Evolutionary conservation across 2,113 vertebrate species (phyloP).

Genomic region (Erpornis zantholeuca): DNA sequence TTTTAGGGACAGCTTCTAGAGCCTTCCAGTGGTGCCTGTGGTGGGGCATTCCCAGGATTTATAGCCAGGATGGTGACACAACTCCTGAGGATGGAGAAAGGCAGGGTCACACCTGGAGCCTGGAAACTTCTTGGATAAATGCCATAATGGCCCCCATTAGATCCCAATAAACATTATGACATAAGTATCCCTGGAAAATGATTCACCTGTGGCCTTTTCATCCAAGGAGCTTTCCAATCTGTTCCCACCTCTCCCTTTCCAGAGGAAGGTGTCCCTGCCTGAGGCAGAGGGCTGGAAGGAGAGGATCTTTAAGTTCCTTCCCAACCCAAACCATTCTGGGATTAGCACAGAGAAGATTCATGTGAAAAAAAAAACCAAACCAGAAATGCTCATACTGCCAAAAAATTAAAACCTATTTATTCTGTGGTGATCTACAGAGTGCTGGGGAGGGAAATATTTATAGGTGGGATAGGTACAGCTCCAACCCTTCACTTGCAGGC

Average conservation of each 20-base stretch:
- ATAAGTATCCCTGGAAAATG: not conserved
- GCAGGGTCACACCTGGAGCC: not conserved
- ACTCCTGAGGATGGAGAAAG: not conserved
- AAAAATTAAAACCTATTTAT: not conserved
- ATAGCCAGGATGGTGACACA: rapidly evolving
- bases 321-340: not conserved
- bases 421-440: not conserved
- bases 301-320: not conserved
- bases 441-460: not conserved
- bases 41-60: not conserved
- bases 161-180: too few relatives aligned
- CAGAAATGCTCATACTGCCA: not conserved
- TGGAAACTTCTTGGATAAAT: not conserved
- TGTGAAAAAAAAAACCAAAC: rapidly evolving
- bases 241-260: not conserved
- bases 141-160: too few relatives aligned
- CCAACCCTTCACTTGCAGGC: not conserved
- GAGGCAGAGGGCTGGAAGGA: not conserved
- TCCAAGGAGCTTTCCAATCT: not conserved
- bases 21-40: not conserved
- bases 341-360: rapidly evolving
- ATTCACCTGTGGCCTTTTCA: not conserved
- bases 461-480: not conserved
- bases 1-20: not conserved
- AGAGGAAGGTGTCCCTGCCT: not conserved